Evolutionary conservation across 1,140 invertebrate genomes (phyloP).

Genomic region (Halotydeus destructor): DNA sequence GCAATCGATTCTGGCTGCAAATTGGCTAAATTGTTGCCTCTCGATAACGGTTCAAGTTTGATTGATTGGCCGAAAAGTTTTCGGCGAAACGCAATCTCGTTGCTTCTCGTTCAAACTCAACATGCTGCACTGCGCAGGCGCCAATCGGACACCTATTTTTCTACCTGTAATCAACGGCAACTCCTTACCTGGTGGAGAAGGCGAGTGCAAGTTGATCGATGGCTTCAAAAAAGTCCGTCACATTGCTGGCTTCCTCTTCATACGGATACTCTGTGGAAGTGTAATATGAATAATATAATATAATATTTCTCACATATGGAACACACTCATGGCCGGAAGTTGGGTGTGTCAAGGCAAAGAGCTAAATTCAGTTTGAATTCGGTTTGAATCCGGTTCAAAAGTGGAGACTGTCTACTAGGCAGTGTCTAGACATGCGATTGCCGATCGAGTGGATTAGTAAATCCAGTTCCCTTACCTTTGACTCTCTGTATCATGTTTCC

Average conservation of each 20-base stretch:
- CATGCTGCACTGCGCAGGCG: not conserved
- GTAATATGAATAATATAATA: not conserved
- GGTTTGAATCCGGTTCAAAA: too few species aligned
- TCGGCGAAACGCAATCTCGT: not conserved
- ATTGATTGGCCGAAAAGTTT: not conserved
- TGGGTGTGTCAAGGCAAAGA: not conserved
- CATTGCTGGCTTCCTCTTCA: conserved; percentile 25
- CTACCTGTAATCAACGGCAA: not conserved
- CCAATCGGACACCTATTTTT: not conserved
- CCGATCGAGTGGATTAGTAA: not conserved
- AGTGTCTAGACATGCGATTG: too few species aligned
- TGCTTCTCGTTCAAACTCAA: not conserved
- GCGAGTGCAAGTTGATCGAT: conserved; percentile 32
- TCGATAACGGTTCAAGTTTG: not conserved
- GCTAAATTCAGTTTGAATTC: not conserved
- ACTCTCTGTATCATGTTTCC: conserved; percentile 30
- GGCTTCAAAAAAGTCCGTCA: conserved; percentile 27
- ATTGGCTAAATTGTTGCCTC: not conserved
- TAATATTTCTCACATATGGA: too few species aligned
- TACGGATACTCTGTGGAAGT: conserved; percentile 25
- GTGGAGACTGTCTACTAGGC: too few species aligned
- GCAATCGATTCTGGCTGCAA: not conserved
- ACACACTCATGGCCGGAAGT: not conserved
- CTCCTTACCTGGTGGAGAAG: conserved; percentile 31
- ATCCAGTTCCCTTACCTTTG: conserved; percentile 24